Percentiles rank a stretch among this genome's conserved stretches.
Conservation (phyloP, 2,888 invertebrate genomes). For the Adelognathus sp. region DNA sequence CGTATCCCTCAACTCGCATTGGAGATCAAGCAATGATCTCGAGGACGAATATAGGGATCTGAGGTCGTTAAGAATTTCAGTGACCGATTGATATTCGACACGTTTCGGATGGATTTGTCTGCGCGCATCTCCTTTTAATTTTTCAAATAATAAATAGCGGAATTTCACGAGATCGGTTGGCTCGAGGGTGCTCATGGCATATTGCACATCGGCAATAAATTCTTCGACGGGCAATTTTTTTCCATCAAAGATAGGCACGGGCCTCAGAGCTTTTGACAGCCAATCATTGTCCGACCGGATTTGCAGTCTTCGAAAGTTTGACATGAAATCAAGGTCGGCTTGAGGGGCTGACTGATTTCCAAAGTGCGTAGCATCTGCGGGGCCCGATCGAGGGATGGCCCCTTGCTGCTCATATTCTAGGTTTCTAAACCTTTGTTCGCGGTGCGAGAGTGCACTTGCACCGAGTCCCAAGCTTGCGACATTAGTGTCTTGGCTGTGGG, state of each 20-base stretch:
- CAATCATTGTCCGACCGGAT: background rate
- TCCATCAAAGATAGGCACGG: background rate
- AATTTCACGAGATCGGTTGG: background rate
- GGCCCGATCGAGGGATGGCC: too few species aligned
- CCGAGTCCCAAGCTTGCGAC: too few species aligned
- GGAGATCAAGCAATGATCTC: background rate
- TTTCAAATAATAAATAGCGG: background rate
- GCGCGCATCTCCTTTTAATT: slow-evolving; percentile 1
- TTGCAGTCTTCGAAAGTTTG: background rate
- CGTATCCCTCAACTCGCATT: background rate
- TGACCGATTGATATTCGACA: background rate
- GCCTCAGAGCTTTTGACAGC: background rate
- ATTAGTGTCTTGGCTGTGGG: too few species aligned
- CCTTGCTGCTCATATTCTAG: too few species aligned
- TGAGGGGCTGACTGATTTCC: too few species aligned
- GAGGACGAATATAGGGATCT: background rate
- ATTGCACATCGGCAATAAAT: background rate
- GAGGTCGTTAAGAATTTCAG: background rate
- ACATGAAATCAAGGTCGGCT: background rate
- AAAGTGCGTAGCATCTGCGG: too few species aligned
- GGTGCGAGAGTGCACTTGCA: too few species aligned
- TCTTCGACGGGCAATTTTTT: background rate
- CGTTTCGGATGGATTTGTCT: background rate
- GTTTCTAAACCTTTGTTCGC: too few species aligned
- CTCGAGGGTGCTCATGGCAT: background rate